Conservation (phyloP, 1,140 invertebrate genomes). For the Hycleus cichorii region DNA sequence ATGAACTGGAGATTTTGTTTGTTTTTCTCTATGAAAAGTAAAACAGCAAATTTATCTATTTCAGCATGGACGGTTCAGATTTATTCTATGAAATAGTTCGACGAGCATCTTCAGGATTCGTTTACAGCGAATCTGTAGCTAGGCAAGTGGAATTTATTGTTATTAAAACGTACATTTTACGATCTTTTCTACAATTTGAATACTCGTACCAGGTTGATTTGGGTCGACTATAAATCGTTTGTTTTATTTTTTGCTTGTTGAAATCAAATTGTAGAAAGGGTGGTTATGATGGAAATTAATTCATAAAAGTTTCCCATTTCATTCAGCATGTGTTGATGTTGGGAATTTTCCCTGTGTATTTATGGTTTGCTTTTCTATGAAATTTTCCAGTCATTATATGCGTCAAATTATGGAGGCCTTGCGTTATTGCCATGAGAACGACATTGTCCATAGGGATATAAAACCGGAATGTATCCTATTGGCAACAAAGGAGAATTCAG, state of each 20-base stretch:
- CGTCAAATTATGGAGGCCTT: conserved; percentile 91
- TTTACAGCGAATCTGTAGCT: conserved; percentile 97
- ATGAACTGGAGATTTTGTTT: no score
- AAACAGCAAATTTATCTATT: conserved; percentile 28
- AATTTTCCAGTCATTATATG: conserved; percentile 86
- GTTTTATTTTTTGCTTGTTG: no score
- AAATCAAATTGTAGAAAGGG: no score
- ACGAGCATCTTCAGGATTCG: conserved; percentile 89
- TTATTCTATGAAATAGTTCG: conserved; percentile 97
- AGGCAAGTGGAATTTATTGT: conserved; percentile 58
- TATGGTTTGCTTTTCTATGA: no score
- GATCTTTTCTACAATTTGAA: no score
- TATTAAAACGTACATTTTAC: no score
- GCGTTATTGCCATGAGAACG: conserved; percentile 94
- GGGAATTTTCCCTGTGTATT: conserved; percentile 3
- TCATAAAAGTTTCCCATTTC: no score
- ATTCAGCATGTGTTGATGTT: not conserved
- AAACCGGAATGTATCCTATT: conserved; percentile 92
- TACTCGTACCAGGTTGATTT: no score
- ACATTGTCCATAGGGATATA: conserved; percentile 93
- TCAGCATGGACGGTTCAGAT: conserved; percentile 97
- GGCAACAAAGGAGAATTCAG: conserved; percentile 93
- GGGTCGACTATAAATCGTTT: no score
- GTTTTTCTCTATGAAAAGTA: no score
- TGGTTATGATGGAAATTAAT: no score